phyloP scores from a whole-genome alignment of 2,113 vertebrate genomes.

The Podarcis muralis region DNA sequence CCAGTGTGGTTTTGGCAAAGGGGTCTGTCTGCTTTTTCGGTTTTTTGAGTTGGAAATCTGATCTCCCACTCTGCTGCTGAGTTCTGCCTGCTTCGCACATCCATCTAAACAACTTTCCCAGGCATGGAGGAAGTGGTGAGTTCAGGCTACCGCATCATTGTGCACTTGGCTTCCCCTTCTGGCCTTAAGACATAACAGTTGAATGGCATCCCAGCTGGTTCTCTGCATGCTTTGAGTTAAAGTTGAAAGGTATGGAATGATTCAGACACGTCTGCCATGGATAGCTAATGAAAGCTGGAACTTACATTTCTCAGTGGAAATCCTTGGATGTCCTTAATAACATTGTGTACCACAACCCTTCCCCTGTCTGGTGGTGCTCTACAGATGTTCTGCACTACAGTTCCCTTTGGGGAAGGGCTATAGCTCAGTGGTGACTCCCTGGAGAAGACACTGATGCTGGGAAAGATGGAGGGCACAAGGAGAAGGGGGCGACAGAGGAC shows the following conservation, averaged over 20 bases:
- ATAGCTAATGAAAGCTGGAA: neutral
- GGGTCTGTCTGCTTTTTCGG: neutral
- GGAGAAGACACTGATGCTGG: too few relatives aligned
- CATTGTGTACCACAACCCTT: neutral
- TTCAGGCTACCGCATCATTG: neutral
- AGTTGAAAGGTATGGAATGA: neutral
- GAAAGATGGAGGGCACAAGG: too few relatives aligned
- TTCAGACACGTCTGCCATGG: neutral
- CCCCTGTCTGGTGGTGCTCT: too few relatives aligned
- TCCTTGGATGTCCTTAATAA: constrained; percentile 43
- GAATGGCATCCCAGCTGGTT: too few relatives aligned
- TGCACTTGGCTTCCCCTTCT: neutral
- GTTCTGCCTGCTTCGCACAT: neutral
- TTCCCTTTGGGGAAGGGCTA: too few relatives aligned
- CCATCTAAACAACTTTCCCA: neutral
- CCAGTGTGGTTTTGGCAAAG: neutral
- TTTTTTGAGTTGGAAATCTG: neutral
- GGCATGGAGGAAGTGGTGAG: neutral
- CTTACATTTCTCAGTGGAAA: constrained; percentile 24
- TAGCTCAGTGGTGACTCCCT: too few relatives aligned
- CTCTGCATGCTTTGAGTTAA: neutral
- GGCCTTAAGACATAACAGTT: neutral
- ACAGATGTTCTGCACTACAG: too few relatives aligned
- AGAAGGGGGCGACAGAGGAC: too few relatives aligned
- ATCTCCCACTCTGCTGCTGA: neutral